Conservation (phyloP, 2,888 invertebrate species). For the Onthophagus sagittarius region DNA sequence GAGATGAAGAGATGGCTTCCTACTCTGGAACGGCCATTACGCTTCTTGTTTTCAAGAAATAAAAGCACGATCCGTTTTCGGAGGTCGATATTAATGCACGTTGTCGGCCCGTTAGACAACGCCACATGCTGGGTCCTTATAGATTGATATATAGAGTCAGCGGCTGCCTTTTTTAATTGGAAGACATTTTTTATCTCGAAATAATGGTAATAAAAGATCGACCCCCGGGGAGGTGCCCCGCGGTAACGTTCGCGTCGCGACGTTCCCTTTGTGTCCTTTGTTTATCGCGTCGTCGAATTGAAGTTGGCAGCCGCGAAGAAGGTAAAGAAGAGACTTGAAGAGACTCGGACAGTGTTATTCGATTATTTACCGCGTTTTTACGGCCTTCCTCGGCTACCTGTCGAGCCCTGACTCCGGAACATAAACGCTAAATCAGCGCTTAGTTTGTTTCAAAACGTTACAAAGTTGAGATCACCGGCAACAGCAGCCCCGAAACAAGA, state of each 20-base stretch:
- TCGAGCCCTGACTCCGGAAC: background rate
- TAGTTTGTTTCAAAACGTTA: background rate
- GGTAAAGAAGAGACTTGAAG: background rate
- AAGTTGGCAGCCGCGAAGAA: background rate
- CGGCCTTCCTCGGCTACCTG: background rate
- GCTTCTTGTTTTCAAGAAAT: background rate
- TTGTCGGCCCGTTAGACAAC: slow-evolving; percentile 39
- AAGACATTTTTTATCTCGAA: slow-evolving; percentile 50
- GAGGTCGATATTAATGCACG: slow-evolving; percentile 41
- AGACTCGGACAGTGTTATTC: background rate
- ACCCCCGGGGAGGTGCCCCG: slow-evolving; percentile 33
- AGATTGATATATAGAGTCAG: slow-evolving; percentile 50
- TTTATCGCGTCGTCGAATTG: background rate
- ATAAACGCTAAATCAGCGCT: background rate
- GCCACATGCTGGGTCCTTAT: slow-evolving; percentile 47
- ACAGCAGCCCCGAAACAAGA: background rate
- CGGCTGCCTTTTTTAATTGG: slow-evolving; percentile 49
- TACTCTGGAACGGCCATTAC: background rate
- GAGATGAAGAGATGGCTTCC: background rate
- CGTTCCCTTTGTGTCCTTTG: background rate
- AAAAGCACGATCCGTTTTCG: slow-evolving; percentile 4
- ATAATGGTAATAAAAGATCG: slow-evolving; percentile 33
- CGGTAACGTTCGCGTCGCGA: slow-evolving; percentile 34
- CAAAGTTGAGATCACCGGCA: background rate
- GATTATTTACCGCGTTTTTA: background rate